Base-by-base conservation (phyloP, 2,888 invertebrate genomes). In the Cactoblastis cactorum region DNA sequence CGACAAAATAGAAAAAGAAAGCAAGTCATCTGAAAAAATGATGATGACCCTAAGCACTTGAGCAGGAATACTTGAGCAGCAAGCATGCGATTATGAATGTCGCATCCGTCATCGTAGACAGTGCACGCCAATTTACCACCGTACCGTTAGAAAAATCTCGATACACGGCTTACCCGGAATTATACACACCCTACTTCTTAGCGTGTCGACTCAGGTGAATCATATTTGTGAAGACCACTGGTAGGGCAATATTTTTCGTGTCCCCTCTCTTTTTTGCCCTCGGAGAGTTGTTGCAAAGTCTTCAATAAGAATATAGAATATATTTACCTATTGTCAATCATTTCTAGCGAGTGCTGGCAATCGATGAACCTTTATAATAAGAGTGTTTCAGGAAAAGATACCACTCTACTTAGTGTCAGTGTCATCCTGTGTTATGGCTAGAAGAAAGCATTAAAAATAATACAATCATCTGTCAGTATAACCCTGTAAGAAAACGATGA, bases 1-100 rank as follows among this genome's bases (percentile, higher is more conserved):
- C n/a, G n/a, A n/a, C n/a, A n/a, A n/a, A 4, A 32, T 32, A 8
- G 1, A 11, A 35, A 35, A 35, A 14, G 15, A 5, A 3, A 1
- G 33, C 33, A n/a, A 33, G n/a, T n/a, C 11, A 33, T 2, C 9
- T 11, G 2, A 1, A 4, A 6, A 28, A 28, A 28, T 6, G 28
- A 28, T 28, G 28, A 15, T 28, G 28, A 24, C 43, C 43, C 43
- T 43, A 43, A 17, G 15, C 14, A 15, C 38, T 38, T 18, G 19
- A 22, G n/a, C 35, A 35, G 15, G 35, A 35, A 35, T 15, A 5
- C 35, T 35, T 35, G 35, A 37, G 17, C 34, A 34, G 34, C 12
- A 12, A 67, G 67, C 73, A 74, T 73, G 72, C 71, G 68, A 76
- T 73, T 71, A 65, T 71, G 68, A 76, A 75, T 77, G 73, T 68